Conservation (phyloP, 2,113 vertebrate species). For the Mystacornis crossleyi region DNA sequence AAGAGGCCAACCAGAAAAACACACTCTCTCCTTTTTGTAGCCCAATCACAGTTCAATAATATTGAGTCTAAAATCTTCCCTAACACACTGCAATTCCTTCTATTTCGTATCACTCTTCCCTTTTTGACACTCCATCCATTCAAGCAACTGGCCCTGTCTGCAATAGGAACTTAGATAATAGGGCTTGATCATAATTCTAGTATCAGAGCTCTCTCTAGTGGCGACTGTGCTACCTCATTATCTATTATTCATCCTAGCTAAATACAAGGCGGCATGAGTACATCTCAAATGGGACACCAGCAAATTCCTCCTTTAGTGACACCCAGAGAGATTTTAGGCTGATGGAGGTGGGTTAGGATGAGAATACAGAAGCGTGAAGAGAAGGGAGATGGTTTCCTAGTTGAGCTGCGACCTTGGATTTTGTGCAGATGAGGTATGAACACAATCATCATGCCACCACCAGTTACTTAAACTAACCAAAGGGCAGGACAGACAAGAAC, state of each 20-base stretch:
- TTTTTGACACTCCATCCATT: neutral
- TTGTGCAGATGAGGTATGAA: neutral
- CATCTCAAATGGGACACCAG: neutral
- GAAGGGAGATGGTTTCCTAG: neutral
- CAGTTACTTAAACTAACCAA: neutral
- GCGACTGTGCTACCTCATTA: neutral
- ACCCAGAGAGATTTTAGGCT: neutral
- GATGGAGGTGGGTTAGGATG: neutral
- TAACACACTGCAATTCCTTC: neutral
- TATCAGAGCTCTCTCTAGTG: slow-evolving; percentile 65
- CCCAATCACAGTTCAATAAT: neutral
- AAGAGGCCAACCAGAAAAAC: slow-evolving; percentile 8
- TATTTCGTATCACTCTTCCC: neutral
- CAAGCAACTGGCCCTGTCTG: neutral
- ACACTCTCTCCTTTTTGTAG: neutral
- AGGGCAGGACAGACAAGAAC: neutral
- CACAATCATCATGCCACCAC: neutral
- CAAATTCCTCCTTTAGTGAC: neutral
- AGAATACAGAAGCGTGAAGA: neutral
- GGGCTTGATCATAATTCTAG: neutral
- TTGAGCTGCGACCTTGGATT: neutral
- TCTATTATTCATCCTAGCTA: neutral
- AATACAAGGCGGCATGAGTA: rapidly evolving
- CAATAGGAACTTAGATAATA: neutral
- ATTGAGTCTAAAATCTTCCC: neutral